These are phyloP conservation scores for Euura lappo DNA, from an alignment of 1,140 invertebrate genomes.

Conservation along the genomic window DNA sequence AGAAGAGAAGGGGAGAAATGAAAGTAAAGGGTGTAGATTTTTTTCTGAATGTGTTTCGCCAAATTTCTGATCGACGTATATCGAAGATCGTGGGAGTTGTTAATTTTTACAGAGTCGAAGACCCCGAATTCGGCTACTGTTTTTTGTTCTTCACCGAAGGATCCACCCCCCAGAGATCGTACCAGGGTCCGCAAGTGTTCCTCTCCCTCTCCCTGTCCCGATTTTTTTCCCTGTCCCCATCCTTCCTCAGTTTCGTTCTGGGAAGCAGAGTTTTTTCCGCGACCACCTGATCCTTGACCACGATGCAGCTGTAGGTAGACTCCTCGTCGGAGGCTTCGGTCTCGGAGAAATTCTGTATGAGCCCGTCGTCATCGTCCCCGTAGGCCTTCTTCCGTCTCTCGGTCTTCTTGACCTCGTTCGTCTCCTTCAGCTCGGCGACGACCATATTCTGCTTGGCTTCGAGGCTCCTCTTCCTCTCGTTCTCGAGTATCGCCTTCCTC, in stretches of 20 bases:
- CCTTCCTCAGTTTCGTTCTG: constrained; percentile 71
- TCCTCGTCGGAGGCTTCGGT: constrained; percentile 67
- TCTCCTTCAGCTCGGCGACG: constrained; percentile 54
- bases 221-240: constrained; percentile 48
- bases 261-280: constrained; percentile 70
- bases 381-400: constrained; percentile 59
- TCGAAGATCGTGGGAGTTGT: too few relatives aligned
- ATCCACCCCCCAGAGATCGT: constrained; percentile 81
- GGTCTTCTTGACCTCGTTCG: constrained; percentile 60
- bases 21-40: too few relatives aligned
- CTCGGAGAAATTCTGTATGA: constrained; percentile 55
- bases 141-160: constrained; percentile 61
- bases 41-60: too few relatives aligned
- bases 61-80: too few relatives aligned
- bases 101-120: too few relatives aligned
- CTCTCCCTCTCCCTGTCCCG: constrained; percentile 49
- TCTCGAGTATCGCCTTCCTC: constrained; percentile 61
- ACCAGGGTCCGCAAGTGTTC: constrained; percentile 86
- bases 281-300: constrained; percentile 57
- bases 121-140: not conserved
- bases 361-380: constrained; percentile 60
- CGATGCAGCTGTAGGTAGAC: constrained; percentile 67
- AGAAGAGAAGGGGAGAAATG: too few relatives aligned
- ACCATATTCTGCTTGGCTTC: constrained; percentile 56
- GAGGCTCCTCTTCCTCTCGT: constrained; percentile 65